Conservation (phyloP, 2,797 vertebrate genomes). For the Glossophaga mutica region DNA sequence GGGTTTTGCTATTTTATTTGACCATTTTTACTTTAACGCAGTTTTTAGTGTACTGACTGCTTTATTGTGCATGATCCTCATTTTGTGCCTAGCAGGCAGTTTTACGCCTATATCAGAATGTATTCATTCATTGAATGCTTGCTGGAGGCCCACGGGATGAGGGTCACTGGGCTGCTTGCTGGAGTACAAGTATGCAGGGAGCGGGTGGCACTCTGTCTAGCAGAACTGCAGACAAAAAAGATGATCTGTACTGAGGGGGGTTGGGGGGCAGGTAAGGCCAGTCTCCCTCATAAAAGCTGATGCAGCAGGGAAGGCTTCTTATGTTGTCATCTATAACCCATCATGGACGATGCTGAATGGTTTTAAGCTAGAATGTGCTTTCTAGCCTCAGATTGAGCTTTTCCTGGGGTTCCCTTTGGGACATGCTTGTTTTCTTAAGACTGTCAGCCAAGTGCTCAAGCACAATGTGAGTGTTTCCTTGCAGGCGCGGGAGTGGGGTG, state of each 20-base stretch:
- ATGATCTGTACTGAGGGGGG: neutral
- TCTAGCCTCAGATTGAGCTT: neutral
- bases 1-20: conserved; percentile 37
- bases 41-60: neutral
- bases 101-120: neutral
- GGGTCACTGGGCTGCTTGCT: neutral
- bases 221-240: neutral
- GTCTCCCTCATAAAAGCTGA: neutral
- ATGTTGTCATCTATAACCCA: neutral
- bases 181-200: neutral
- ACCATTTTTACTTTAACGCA: neutral
- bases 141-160: neutral
- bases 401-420: neutral
- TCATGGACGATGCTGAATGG: neutral
- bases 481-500: neutral
- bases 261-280: neutral
- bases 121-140: neutral
- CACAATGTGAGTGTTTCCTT: neutral
- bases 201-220: neutral
- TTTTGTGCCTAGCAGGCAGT: neutral
- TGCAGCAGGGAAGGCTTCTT: neutral
- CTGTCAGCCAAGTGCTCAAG: neutral
- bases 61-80: neutral
- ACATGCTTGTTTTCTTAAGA: neutral
- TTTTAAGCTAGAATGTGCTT: conserved; percentile 9